Evolutionary conservation across 2,888 invertebrate species (phyloP).

Genomic region (Anticlea derivata): DNA sequence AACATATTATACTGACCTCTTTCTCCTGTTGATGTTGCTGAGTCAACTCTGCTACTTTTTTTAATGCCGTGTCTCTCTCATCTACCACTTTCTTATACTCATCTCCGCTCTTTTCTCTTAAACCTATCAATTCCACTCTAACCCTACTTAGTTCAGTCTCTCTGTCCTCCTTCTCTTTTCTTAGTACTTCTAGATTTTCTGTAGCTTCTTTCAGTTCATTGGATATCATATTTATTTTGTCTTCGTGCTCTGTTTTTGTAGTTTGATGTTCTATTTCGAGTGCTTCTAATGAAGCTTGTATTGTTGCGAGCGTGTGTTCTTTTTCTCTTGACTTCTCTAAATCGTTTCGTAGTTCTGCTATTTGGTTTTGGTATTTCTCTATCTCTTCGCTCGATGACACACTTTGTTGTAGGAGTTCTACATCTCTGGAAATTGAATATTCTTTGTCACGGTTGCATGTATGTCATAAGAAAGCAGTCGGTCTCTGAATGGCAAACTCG

Average conservation of each 20-base stretch:
- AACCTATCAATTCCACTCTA: constrained; percentile 63
- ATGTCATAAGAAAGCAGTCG: no score
- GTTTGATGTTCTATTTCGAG: constrained; percentile 75
- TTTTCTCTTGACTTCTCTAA: constrained; percentile 82
- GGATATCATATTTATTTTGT: constrained; percentile 60
- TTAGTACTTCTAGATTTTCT: constrained; percentile 61
- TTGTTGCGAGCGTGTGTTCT: constrained; percentile 73
- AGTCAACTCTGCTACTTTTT: constrained; percentile 60
- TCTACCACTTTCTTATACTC: constrained; percentile 67
- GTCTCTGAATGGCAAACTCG: no score
- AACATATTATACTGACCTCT: constrained; percentile 60
- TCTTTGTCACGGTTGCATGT: not conserved
- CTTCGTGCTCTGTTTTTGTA: constrained; percentile 66
- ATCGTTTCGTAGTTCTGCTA: constrained; percentile 66
- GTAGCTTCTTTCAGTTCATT: constrained; percentile 69
- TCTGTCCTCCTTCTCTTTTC: constrained; percentile 62
- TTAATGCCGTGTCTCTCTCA: constrained; percentile 66
- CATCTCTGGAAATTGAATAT: constrained; percentile 55
- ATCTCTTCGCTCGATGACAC: constrained; percentile 75
- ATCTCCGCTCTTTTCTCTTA: constrained; percentile 67
- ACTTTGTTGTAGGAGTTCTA: constrained; percentile 75
- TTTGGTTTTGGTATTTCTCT: constrained; percentile 72
- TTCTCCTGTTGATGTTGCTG: constrained; percentile 67
- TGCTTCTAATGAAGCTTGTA: constrained; percentile 71
- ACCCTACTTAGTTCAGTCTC: constrained; percentile 64